Conservation (phyloP, 2,797 vertebrate species). For the Trichosurus vulpecula region DNA sequence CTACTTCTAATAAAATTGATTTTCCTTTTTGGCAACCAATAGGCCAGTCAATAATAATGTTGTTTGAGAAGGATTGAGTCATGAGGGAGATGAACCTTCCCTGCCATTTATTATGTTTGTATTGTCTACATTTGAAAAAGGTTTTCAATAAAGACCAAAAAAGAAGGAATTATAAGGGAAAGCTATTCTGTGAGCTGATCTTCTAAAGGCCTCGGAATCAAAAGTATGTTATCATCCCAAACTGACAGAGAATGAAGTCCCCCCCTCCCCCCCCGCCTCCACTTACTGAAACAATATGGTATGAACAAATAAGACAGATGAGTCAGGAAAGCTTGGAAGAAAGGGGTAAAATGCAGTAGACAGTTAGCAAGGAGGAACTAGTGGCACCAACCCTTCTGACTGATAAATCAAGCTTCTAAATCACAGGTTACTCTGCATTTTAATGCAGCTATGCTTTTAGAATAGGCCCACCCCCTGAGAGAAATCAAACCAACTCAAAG, state of each 20-base stretch:
- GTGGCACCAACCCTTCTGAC: neutral
- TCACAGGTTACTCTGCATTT: neutral
- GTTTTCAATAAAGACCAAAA: conserved; percentile 60
- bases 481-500: neutral
- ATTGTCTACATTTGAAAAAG: conserved; percentile 87
- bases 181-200: conserved; percentile 35
- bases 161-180: conserved; percentile 70
- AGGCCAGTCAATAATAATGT: conserved; percentile 89
- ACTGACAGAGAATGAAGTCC: neutral
- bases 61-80: conserved; percentile 88
- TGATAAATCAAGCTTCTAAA: neutral
- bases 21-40: conserved; percentile 88
- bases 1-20: conserved; percentile 87
- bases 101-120: conserved; percentile 88
- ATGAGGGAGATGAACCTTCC: conserved; percentile 85
- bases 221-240: conserved; percentile 62
- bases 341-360: neutral
- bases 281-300: neutral
- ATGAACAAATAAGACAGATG: neutral
- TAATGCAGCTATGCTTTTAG: neutral
- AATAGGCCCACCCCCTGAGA: neutral
- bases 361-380: neutral
- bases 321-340: neutral
- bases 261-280: neutral
- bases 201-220: conserved; percentile 65